Evolutionary conservation across 2,888 invertebrate genomes (phyloP), one percentile per base, ranked within the genome.

Genomic region (Apantesis nais): DNA sequence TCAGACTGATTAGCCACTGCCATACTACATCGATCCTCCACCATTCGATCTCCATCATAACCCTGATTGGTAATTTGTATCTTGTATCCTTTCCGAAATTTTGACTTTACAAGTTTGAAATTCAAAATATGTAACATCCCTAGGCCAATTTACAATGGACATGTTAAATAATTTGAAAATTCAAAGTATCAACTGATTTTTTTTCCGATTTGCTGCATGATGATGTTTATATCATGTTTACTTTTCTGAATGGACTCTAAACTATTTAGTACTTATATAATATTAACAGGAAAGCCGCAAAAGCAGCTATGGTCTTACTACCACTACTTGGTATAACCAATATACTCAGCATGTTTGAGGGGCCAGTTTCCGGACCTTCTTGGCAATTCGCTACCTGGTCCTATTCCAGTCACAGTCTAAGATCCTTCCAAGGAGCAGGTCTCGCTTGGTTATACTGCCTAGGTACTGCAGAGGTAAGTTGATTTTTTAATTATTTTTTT

Each of bases 371-470:
- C 68, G 95, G 96, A 70, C 95, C 96, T 7, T 96, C 96, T 0
- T 96, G 96, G 95, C 96, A 96, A 78, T 98, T 98, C 78, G 97
- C 96, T 0, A 78, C 97, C 0, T 98, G 98, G 98, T 97, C 97
- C 3, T 98, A 97, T 89, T 92, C 95, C 22, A 97, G 98, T 0
- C 97, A 98, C 86, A 97, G 97, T 85, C 93, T 98, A 65, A 96
- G 96, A n/a, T 97, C 98, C 0, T 98, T 98, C 87, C 98, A 98
- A 91, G 98, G 98, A 48, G 96, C 97, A 80, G 97, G 98, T 87
- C 96, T 98, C 65, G 97, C 98, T 0, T 95, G 97, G 16, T 95
- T 98, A 64, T 98, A 98, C 89, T 98, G 98, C 86, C 98, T 98
- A 87, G 90, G 97, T 67, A 98, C 98, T 83, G 97, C 97, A 76